phyloP scores from a whole-genome alignment of 2,888 invertebrate genomes.

The Labia minor region DNA sequence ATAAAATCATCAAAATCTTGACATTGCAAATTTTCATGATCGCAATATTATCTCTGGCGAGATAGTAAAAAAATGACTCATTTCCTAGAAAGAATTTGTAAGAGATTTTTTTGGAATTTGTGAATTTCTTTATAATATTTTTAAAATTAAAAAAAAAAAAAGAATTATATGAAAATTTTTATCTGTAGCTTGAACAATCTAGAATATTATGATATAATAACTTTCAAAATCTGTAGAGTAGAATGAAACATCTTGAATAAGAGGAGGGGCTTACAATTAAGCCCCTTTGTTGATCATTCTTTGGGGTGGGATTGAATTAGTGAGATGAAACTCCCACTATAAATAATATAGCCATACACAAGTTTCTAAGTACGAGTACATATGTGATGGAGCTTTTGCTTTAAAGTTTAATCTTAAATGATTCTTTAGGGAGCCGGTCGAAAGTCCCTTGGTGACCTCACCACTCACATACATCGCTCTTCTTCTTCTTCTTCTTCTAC shows the following conservation, averaged over 20 bases:
- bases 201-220: too few species aligned
- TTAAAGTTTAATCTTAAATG: slow-evolving; percentile 8
- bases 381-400: not conserved
- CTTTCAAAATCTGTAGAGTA: too few species aligned
- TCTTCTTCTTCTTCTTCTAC: not conserved
- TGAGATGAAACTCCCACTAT: not conserved
- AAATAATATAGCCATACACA: not conserved
- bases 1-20: too few species aligned
- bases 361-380: not conserved
- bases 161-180: too few species aligned
- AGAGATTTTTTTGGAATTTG: too few species aligned
- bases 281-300: not conserved
- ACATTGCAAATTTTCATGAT: too few species aligned
- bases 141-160: too few species aligned
- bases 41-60: too few species aligned
- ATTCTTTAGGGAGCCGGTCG: not conserved
- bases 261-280: not conserved
- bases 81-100: too few species aligned
- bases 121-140: too few species aligned
- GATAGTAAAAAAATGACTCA: too few species aligned
- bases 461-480: not conserved
- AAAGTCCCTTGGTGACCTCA: not conserved
- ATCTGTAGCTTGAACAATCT: too few species aligned
- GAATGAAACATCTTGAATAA: not conserved
- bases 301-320: not conserved